Conservation (phyloP, 2,888 invertebrate species). For the Scaeva pyrastri region DNA sequence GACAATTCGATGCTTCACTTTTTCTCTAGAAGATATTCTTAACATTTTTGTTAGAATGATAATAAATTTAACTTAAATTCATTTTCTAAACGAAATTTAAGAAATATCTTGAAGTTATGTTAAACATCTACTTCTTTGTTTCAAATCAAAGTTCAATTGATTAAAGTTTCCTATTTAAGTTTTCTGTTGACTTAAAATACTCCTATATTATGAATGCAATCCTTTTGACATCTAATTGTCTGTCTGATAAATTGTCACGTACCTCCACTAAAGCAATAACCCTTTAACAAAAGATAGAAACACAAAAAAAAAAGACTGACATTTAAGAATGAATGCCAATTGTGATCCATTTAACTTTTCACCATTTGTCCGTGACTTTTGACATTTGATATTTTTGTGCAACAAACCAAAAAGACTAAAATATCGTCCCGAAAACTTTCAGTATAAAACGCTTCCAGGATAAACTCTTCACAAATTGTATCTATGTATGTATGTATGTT, state of each 20-base stretch:
- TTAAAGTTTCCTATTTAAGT: not conserved
- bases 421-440: conserved; percentile 6
- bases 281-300: not conserved
- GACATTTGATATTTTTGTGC: conserved; percentile 45
- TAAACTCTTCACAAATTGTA: not conserved
- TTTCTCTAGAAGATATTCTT: too few relatives aligned
- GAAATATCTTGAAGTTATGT: too few relatives aligned
- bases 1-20: too few relatives aligned
- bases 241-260: not conserved
- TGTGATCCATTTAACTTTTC: conserved; percentile 69
- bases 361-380: conserved; percentile 65
- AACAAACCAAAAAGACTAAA: conserved; percentile 1
- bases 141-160: not conserved
- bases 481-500: not conserved
- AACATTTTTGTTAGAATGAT: too few relatives aligned
- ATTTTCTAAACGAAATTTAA: too few relatives aligned
- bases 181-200: not conserved
- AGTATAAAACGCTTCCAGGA: conserved; percentile 45
- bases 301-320: not conserved
- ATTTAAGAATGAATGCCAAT: not conserved
- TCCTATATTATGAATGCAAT: too few relatives aligned
- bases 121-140: too few relatives aligned
- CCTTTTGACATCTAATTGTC: not conserved
- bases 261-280: not conserved
- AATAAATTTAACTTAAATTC: too few relatives aligned